Evolutionary conservation across 2,113 vertebrate genomes (phyloP).

Genomic region (Gavia stellata): DNA sequence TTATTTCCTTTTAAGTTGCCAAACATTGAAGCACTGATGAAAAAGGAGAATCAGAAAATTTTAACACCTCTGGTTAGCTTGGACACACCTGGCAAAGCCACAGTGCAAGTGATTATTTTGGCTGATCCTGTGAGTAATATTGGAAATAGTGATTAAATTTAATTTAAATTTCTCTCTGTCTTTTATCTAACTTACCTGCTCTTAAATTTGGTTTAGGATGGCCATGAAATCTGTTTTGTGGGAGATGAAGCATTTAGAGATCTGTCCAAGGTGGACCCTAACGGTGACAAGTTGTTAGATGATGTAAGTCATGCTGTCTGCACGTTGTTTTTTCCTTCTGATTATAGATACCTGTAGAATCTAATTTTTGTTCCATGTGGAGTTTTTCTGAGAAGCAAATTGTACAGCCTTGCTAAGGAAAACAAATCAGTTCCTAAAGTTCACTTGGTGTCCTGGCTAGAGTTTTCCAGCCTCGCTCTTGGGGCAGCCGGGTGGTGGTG

Average conservation of each 20-base stretch:
- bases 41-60: slow-evolving; percentile 87
- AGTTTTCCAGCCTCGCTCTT: accelerated
- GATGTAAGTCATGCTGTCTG: slow-evolving; percentile 71
- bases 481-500: accelerated
- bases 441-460: background rate
- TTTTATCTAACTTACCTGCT: background rate
- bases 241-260: slow-evolving; percentile 90
- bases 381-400: background rate
- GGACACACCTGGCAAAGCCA: slow-evolving; percentile 96
- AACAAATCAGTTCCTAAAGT: background rate
- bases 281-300: slow-evolving; percentile 81
- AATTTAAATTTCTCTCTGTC: background rate
- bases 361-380: accelerated
- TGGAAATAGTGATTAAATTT: accelerated
- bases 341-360: accelerated
- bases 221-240: slow-evolving; percentile 97
- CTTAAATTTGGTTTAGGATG: slow-evolving; percentile 73
- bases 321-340: accelerated
- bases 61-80: slow-evolving; percentile 90
- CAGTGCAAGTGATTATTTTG: slow-evolving; percentile 93
- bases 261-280: slow-evolving; percentile 85
- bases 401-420: background rate
- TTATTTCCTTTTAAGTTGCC: slow-evolving; percentile 75
- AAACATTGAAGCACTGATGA: slow-evolving; percentile 83
- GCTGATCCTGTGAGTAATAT: slow-evolving; percentile 86